Conservation (phyloP, 2,888 invertebrate genomes). For the Euclidia mi region DNA sequence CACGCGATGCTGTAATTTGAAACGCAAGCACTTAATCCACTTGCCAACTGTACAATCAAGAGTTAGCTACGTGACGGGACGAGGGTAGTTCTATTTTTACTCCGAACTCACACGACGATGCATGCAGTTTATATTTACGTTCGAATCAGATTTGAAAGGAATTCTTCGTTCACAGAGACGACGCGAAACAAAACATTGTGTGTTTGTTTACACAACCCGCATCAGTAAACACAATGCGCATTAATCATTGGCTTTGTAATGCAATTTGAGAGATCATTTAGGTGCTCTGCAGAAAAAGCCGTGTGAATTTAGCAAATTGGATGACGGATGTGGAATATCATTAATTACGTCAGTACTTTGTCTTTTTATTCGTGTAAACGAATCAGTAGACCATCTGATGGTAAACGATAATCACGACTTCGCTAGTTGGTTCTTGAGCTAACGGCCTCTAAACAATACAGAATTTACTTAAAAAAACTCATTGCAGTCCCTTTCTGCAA, state of each 20-base stretch:
- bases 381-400: too few species aligned
- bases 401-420: too few species aligned
- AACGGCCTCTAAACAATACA: too few species aligned
- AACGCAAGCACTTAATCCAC: too few species aligned
- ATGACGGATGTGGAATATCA: too few species aligned
- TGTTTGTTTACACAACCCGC: background rate
- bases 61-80: background rate
- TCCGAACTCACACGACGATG: background rate
- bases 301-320: background rate
- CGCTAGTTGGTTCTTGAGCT: too few species aligned
- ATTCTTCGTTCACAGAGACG: background rate
- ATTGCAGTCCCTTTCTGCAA: too few species aligned
- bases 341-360: too few species aligned
- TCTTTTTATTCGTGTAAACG: too few species aligned
- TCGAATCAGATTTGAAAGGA: background rate
- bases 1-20: too few species aligned
- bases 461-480: too few species aligned
- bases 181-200: background rate
- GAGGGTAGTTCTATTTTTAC: slow-evolving; percentile 3
- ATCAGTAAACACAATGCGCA: background rate
- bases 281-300: background rate
- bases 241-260: background rate
- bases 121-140: slow-evolving; percentile 3
- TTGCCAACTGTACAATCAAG: background rate
- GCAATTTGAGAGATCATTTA: background rate